phyloP scores from a whole-genome alignment of 2,113 vertebrate species.

The Tretioscincus oriximinensis region DNA sequence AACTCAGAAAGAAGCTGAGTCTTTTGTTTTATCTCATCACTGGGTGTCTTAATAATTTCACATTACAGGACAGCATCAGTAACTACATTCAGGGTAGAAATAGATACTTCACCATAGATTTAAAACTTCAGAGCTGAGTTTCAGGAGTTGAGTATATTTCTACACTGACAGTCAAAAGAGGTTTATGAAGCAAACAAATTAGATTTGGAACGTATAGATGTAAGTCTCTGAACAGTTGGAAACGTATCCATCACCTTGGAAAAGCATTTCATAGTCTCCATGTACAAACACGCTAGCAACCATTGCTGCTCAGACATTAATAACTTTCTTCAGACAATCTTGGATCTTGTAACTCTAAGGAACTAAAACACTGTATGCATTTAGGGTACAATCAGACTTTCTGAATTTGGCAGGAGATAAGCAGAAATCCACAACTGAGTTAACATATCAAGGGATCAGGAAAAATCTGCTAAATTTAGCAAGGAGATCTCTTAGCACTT shows the following conservation, averaged over 20 bases:
- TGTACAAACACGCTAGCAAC: neutral
- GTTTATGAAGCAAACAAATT: neutral
- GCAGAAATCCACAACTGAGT: neutral
- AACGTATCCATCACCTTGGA: neutral
- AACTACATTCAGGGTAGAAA: neutral
- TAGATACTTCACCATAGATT: neutral
- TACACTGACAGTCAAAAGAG: neutral
- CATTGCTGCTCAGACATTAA: no score
- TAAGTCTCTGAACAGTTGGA: neutral
- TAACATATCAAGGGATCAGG: no score
- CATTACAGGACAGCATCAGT: neutral
- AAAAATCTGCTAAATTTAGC: neutral
- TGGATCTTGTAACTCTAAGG: neutral
- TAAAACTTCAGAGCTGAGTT: neutral
- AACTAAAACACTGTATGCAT: neutral
- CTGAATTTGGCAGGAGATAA: neutral
- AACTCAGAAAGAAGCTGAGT: constrained; percentile 1
- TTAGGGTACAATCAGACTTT: neutral
- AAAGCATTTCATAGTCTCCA: neutral
- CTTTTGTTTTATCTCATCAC: constrained; percentile 10
- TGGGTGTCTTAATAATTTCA: neutral
- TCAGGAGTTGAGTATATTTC: neutral
- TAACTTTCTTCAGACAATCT: no score
- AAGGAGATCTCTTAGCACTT: no score
- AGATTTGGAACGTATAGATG: neutral